phyloP scores from a whole-genome alignment of 2,797 vertebrate genomes.

The Streptopelia turtur region DNA sequence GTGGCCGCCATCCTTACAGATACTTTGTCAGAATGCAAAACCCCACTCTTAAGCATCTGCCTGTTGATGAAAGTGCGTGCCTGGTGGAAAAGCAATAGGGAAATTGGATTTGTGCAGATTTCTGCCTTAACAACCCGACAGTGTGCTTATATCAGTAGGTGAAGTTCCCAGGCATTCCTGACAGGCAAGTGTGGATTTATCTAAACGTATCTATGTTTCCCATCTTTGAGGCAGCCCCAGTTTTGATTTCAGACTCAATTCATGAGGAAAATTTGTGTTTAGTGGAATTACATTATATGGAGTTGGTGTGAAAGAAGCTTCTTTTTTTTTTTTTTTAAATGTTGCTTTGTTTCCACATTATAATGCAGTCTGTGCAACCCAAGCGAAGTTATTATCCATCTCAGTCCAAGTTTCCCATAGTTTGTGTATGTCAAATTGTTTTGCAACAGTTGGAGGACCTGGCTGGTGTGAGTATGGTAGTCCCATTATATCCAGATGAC shows the following conservation, averaged over 20 bases:
- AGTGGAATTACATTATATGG: neutral
- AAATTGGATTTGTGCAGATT: neutral
- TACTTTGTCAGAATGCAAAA: neutral
- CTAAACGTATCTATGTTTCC: neutral
- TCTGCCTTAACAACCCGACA: neutral
- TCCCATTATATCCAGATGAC: neutral
- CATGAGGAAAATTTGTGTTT: neutral
- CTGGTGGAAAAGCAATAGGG: neutral
- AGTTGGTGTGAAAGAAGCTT: neutral
- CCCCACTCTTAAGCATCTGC: neutral
- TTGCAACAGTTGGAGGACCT: neutral
- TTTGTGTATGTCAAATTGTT: constrained; percentile 54
- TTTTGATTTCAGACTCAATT: neutral
- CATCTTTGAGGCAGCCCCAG: neutral
- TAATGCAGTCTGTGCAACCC: neutral
- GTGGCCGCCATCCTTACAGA: neutral
- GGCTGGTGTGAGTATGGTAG: neutral
- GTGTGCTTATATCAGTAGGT: neutral
- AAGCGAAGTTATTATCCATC: neutral
- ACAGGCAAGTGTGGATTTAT: neutral
- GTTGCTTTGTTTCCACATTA: neutral
- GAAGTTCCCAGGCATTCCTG: neutral
- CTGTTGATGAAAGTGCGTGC: neutral
- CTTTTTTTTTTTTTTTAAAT: neutral
- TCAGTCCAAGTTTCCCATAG: neutral